Percentiles rank a stretch among this genome's conserved stretches.
Conservation (phyloP, 2,797 vertebrate species). For the Garrulus glandarius region DNA sequence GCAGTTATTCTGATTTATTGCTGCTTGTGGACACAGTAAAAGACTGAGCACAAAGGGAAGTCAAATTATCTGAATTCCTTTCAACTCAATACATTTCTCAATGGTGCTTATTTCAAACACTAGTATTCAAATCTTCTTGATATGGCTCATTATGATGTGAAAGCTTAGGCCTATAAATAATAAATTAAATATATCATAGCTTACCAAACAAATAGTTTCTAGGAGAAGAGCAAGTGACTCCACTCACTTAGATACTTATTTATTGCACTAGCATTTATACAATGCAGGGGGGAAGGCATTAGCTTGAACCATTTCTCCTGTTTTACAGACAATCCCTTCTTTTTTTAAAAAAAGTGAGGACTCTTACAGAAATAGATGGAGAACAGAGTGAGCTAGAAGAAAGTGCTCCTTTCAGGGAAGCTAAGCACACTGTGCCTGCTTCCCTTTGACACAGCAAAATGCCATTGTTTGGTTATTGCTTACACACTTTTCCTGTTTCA, state of each 20-base stretch:
- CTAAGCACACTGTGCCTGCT: not conserved
- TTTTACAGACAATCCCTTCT: not conserved
- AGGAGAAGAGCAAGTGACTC: not conserved
- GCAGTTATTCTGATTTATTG: not conserved
- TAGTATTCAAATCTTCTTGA: not conserved
- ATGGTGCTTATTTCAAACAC: not conserved
- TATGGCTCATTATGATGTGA: not conserved
- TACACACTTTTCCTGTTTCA: not conserved
- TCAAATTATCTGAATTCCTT: not conserved
- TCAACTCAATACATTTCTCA: not conserved
- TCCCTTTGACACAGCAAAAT: not conserved
- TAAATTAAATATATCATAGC: not conserved
- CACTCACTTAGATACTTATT: not conserved
- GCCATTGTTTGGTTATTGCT: not conserved
- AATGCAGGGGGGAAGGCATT: accelerated
- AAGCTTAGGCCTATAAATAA: not conserved
- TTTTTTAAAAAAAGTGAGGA: not conserved
- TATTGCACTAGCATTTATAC: not conserved
- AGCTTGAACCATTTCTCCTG: not conserved
- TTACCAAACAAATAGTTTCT: not conserved
- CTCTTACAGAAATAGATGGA: not conserved
- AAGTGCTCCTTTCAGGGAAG: not conserved
- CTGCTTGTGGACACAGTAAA: not conserved
- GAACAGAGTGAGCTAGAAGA: not conserved
- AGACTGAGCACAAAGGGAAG: not conserved